These are phyloP conservation scores for Athetis lepigone DNA, from an alignment of 2,888 invertebrate species.

Conservation along the genomic window DNA sequence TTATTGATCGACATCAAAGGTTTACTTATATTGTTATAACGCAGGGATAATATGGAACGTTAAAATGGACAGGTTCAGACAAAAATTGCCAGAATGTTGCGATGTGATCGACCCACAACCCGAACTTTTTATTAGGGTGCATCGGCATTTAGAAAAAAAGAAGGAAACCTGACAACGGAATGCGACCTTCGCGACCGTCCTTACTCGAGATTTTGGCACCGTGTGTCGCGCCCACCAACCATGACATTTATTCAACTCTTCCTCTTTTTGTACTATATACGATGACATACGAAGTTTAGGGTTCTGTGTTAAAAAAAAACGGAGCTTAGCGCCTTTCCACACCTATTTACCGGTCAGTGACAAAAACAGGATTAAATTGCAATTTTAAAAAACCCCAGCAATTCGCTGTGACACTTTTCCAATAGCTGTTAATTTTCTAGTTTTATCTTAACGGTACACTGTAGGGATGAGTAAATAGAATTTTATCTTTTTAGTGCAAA, in stretches of 20 bases:
- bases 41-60: too few relatives aligned
- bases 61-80: slow-evolving; percentile 51
- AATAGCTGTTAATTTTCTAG: too few relatives aligned
- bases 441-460: too few relatives aligned
- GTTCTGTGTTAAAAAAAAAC: slow-evolving; percentile 29
- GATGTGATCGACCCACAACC: slow-evolving; percentile 57
- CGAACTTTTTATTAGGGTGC: slow-evolving; percentile 69
- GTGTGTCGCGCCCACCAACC: slow-evolving; percentile 74
- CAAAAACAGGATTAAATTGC: too few relatives aligned
- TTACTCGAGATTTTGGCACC: slow-evolving; percentile 82
- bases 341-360: too few relatives aligned
- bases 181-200: slow-evolving; percentile 82
- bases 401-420: too few relatives aligned
- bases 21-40: slow-evolving; percentile 44
- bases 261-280: slow-evolving; percentile 65
- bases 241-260: slow-evolving; percentile 76
- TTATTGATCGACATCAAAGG: slow-evolving; percentile 24
- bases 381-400: too few relatives aligned
- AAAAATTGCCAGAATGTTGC: slow-evolving; percentile 38
- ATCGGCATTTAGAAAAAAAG: slow-evolving; percentile 72
- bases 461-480: too few relatives aligned
- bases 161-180: slow-evolving; percentile 70
- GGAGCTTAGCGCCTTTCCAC: too few relatives aligned
- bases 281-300: slow-evolving; percentile 35
- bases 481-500: too few relatives aligned